Evolutionary conservation across 64 coral and sea anemone genomes (phyloP), one percentile per base, ranked within the genome.

Genomic region (Stichodactyla mertensii): DNA sequence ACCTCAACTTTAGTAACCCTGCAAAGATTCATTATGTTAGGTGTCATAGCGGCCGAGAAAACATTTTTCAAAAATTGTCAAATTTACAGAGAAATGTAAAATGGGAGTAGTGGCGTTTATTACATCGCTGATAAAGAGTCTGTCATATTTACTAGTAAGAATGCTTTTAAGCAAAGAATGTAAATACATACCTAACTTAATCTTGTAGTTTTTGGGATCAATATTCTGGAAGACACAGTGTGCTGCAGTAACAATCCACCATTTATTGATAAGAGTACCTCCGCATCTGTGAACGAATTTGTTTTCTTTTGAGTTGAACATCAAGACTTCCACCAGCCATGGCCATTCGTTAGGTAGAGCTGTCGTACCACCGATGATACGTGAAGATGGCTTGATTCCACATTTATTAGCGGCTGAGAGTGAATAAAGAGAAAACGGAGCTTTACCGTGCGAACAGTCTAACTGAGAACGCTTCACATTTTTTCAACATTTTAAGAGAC

Each of bases 191-290:
- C 83, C 83, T 16, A 85, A 56, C 6, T 28, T 61, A 7, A 85
- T 85, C 83, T 64, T 85, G 60, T 85, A 85, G 28, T 31, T 62
- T 22, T 58, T 36, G 22, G 83, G 83, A 57, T 85, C 57, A 16
- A 85, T 85, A 16, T 85, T 85, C n/a, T 85, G 83, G 10, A 85
- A 85, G 5, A 95, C 78, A 86, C 94, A 95, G 26, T 95, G 94
- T 1, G 94, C 91, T 45, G 94, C 94, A 5, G 94, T 95, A 18
- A 95, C 84, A 56, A 95, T 69, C 94, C 94, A 95, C 16, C 77
- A 87, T 6, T 22, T 36, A 55, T 55, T 78, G 53, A 95, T 82
- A 52, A 95, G 80, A 6, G 90, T 87, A n/a, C 94, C 94, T 22
- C 93, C 94, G 60, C 94, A 95, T 45, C 82, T 89, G 61, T 95